Base-by-base conservation (phyloP, 1,140 invertebrate species). In the Microplitis mediator region DNA sequence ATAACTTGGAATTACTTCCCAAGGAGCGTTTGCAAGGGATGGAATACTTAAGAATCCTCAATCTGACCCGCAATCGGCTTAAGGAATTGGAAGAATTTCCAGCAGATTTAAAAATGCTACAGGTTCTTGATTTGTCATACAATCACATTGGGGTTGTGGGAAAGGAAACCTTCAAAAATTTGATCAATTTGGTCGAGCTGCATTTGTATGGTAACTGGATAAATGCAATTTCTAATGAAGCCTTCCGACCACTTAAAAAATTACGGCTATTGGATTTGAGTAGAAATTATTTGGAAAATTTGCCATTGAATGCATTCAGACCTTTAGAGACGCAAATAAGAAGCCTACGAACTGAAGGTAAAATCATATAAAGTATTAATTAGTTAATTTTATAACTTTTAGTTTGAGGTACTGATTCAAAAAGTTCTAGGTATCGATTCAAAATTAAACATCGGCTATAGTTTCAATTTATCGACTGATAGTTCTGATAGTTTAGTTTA, bases 11-110 rank as follows among this genome's bases (percentile, higher is more conserved):
- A 83, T 89, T 94, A 66, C 80, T 97, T 73, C 95, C 95, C 0
- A 92, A 94, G 81, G 95, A 97, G 82, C 88, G 95, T 66, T 86
- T 97, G 6, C 91, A 93, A 79, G 95, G 95, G 4, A 85, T 97
- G 52, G 89, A 90, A 74, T 89, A 92, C 69, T 86, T 95, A 39
- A 85, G 92, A 56, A 80, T 92, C 32, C 86, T 97, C 3, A 97
- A 97, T 87, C 87, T 97, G 6, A 95, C 95, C 3, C 90, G 92
- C 74, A 97, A 97, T 83, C 90, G 89, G 39, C 86, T 97, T 5
- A 92, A 92, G 79, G 93, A 95, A 76, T 85, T 97, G 1, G 94
- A 95, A 82, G 92, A 95, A 74, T 96, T 97, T 81, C 93, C 94
- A 4, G 78, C 87, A 1, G 94, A 97, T 82, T 86, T 96, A 16